phyloP scores from a whole-genome alignment of 2,888 invertebrate species.

The Hydropsyche betteni region DNA sequence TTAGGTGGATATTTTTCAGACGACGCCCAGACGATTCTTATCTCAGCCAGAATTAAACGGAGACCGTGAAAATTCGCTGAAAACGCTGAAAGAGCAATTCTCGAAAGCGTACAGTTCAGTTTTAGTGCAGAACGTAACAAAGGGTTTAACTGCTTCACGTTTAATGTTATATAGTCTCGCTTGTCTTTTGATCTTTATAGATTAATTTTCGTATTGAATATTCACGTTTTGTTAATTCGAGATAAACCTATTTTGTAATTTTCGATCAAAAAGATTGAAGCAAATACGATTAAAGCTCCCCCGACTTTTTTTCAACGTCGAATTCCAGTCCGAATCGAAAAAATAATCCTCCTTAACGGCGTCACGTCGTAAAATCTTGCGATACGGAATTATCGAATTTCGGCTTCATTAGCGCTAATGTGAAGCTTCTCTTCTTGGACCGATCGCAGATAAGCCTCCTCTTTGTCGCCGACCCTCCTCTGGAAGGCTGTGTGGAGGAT shows the following conservation, averaged over 20 bases:
- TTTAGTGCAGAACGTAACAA: neutral
- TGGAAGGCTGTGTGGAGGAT: neutral
- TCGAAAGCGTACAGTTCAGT: neutral
- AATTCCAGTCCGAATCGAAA: too few relatives aligned
- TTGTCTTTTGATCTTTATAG: too few relatives aligned
- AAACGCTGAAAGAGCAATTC: too few relatives aligned
- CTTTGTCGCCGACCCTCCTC: neutral
- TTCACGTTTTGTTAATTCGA: too few relatives aligned
- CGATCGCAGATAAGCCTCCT: slow-evolving; percentile 18
- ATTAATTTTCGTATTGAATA: too few relatives aligned
- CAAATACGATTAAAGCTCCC: too few relatives aligned
- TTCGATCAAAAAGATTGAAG: too few relatives aligned
- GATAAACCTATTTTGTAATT: too few relatives aligned
- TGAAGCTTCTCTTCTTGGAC: neutral
- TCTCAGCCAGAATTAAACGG: slow-evolving; percentile 21
- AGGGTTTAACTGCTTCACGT: slow-evolving; percentile 1
- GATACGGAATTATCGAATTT: slow-evolving; percentile 22
- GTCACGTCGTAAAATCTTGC: too few relatives aligned
- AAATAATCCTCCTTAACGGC: too few relatives aligned
- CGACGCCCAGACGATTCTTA: slow-evolving; percentile 31
- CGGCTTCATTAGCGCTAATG: slow-evolving; percentile 21
- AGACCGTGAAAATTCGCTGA: too few relatives aligned
- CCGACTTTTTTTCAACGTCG: too few relatives aligned
- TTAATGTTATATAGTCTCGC: neutral
- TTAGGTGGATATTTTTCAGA: slow-evolving; percentile 7